Base-by-base conservation (phyloP, 2,113 vertebrate genomes). In the Leptocoma aspasia region DNA sequence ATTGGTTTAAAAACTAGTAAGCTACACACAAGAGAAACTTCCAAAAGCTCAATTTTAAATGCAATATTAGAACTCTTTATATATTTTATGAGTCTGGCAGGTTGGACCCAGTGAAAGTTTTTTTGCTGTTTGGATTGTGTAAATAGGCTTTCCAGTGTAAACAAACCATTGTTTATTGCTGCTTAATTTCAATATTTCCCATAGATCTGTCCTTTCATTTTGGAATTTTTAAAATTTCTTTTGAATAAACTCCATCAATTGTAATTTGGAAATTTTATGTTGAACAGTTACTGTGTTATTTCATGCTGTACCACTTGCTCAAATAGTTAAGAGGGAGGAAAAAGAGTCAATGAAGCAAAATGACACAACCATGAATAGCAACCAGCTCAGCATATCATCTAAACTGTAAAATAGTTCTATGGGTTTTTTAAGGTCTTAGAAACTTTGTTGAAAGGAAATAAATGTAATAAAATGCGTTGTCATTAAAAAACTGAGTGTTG, bases 131-230 rank as follows among this genome's bases (percentile, higher is more conserved):
- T 78, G 47, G 39, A 89, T 90, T 70, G 59, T 11, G 8, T 47
- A 90, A 83, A 59, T n/a, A 59, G 31, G 61, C 39, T 83, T 94
- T 27, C 23, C 9, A 4, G 12, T 72, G 70, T 52, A 92, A 87
- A 95, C 11, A 77, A 90, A 59, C 5, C 47, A 54, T 12, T 64
- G 16, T 49, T 94, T 91, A 96, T 91, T 96, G 90, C 87, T 87
- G 31, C 52, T 81, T 56, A 30, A 59, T 81, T 86, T 70, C 37
- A 90, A 9, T 64, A 65, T 53, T 82, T 82, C 53, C 23, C 19
- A 83, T 15, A 81, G 71, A 73, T 37, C 54, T 89, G 14, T 23
- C 17, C 28, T 73, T 88, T 73, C 19, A 20, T 88, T 87, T 59
- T 15, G 14, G 33, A 77, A 13, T 4, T 60, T 44, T 61, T 54